phyloP scores from a whole-genome alignment of 2,797 vertebrate species.

The Lithobates sylvaticus region DNA sequence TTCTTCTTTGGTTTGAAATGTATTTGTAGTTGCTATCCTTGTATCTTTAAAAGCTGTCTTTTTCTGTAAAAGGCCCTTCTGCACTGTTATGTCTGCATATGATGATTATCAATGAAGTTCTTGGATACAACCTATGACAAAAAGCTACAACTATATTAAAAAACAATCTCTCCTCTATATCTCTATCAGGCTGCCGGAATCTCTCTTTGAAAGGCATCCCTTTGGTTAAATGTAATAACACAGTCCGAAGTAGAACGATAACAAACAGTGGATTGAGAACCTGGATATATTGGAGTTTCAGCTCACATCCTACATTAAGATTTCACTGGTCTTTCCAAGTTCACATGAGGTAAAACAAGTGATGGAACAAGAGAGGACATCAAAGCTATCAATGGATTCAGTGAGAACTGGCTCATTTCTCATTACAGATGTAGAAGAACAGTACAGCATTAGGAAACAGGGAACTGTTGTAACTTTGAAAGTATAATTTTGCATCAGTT shows the following conservation, averaged over 20 bases:
- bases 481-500: background rate
- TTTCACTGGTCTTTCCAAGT: background rate
- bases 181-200: background rate
- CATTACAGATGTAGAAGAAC: background rate
- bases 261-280: background rate
- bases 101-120: too few species aligned
- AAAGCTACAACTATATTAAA: background rate
- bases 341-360: slow-evolving; percentile 2
- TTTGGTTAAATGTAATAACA: background rate
- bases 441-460: background rate
- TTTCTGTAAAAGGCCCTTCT: background rate
- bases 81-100: background rate
- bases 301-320: background rate
- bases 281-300: background rate
- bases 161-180: background rate
- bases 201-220: background rate
- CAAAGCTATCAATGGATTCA: background rate
- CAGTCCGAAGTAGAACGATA: background rate
- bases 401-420: background rate
- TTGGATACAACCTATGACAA: background rate
- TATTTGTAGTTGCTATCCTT: background rate
- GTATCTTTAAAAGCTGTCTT: too few species aligned
- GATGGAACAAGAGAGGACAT: background rate
- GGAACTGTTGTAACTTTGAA: background rate
- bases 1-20: background rate